Percentiles rank a stretch among this genome's conserved stretches.
phyloP scores from a whole-genome alignment of 2,113 vertebrate genomes.

The Hippocampus barbouri region DNA sequence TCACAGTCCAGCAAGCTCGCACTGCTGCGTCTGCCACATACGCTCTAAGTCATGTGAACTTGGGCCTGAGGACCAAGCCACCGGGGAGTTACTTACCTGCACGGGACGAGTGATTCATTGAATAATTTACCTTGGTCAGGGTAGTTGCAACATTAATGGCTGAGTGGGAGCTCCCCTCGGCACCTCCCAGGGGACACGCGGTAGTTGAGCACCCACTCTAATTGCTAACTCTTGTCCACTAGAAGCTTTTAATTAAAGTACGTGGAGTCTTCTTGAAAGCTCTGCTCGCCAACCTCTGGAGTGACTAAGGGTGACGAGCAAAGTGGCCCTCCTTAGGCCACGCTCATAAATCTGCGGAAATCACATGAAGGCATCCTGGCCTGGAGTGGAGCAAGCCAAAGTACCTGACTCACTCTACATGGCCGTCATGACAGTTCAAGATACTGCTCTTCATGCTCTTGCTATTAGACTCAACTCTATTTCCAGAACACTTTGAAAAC shows the following conservation, averaged over 20 bases:
- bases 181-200: conserved; percentile 49
- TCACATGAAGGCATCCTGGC: conserved; percentile 16
- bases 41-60: conserved; percentile 2
- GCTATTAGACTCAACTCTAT: too few relatives aligned
- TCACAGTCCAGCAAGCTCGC: background rate
- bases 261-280: conserved; percentile 23
- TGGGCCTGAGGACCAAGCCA: conserved; percentile 24
- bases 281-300: conserved; percentile 34
- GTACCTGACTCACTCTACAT: conserved; percentile 10
- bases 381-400: conserved; percentile 17
- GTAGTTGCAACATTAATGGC: conserved; percentile 67
- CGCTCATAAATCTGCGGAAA: conserved; percentile 27
- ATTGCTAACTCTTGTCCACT: conserved; percentile 66
- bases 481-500: too few relatives aligned
- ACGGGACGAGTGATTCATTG: conserved; percentile 44
- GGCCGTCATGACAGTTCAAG: conserved; percentile 11
- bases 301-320: conserved; percentile 27
- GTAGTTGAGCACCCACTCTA: conserved; percentile 55
- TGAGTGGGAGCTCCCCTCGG: conserved; percentile 57
- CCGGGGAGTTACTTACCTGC: conserved; percentile 34
- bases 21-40: conserved; percentile 1
- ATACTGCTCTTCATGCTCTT: background rate
- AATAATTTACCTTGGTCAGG: conserved; percentile 64
- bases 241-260: conserved; percentile 64
- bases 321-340: conserved; percentile 22